Percentiles rank a stretch among this genome's conserved stretches.
Conservation (phyloP, 2,888 invertebrate species). For the Panopea generosa region DNA sequence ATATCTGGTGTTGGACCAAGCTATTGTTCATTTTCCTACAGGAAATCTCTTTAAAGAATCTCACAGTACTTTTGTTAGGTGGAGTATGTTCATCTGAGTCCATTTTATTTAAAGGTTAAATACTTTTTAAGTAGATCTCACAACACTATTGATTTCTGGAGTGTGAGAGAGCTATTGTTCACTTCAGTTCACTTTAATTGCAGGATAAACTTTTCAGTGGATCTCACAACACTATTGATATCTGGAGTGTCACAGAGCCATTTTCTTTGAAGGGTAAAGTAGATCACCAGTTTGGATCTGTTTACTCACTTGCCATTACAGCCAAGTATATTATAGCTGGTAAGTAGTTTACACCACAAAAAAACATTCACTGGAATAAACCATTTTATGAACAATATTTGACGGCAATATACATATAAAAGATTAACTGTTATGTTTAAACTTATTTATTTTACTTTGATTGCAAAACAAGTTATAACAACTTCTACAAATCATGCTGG, state of each 20-base stretch:
- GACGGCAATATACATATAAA: too few relatives aligned
- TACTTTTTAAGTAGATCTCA: constrained; percentile 83
- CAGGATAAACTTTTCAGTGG: constrained; percentile 82
- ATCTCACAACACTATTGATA: constrained; percentile 81
- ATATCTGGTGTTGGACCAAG: constrained; percentile 75
- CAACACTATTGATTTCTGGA: constrained; percentile 82
- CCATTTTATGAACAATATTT: too few relatives aligned
- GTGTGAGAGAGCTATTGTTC: constrained; percentile 75
- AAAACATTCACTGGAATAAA: too few relatives aligned
- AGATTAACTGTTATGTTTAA: too few relatives aligned
- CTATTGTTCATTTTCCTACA: constrained; percentile 67
- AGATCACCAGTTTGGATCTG: constrained; percentile 79
- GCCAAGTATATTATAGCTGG: constrained; percentile 80
- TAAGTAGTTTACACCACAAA: too few relatives aligned
- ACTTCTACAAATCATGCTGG: too few relatives aligned
- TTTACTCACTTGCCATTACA: constrained; percentile 80
- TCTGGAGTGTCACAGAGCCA: constrained; percentile 79
- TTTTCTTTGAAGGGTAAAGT: constrained; percentile 78
- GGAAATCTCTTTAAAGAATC: too few relatives aligned
- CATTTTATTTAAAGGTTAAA: constrained; percentile 77
- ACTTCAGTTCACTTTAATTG: constrained; percentile 36
- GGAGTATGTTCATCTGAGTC: too few relatives aligned
- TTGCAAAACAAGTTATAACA: too few relatives aligned
- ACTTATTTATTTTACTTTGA: too few relatives aligned
- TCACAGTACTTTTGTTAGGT: too few relatives aligned